Conservation (phyloP, 2,888 invertebrate species). For the Strigamia transsilvanica region DNA sequence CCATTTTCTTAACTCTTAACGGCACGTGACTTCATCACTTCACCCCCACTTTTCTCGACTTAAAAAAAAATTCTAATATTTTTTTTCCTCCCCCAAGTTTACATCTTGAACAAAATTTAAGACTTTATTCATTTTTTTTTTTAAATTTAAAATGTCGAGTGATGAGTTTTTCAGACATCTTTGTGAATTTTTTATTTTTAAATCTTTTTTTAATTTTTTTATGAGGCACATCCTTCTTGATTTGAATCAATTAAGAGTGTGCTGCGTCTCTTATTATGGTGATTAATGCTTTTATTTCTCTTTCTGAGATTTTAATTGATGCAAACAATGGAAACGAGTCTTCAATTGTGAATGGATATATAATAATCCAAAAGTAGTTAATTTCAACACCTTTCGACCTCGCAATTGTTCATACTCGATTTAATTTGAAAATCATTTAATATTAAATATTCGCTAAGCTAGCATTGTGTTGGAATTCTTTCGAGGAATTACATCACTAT, state of each 20-base stretch:
- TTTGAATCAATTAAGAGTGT: neutral
- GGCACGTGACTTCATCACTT: slow-evolving; percentile 22
- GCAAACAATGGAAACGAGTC: neutral
- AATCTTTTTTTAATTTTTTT: neutral
- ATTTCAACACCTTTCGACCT: neutral
- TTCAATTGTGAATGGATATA: neutral
- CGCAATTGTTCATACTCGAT: neutral
- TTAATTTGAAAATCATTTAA: too few relatives aligned
- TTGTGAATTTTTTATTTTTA: neutral
- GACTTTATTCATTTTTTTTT: neutral
- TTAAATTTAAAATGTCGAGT: neutral
- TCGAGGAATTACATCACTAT: too few relatives aligned
- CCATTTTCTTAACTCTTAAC: neutral
- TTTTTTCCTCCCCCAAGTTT: neutral
- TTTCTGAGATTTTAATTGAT: slow-evolving; percentile 23
- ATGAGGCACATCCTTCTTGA: slow-evolving; percentile 11
- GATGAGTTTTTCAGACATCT: neutral
- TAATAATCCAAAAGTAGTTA: neutral
- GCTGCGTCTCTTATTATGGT: neutral
- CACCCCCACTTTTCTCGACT: neutral
- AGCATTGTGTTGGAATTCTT: too few relatives aligned
- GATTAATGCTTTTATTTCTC: neutral
- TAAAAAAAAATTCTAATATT: neutral
- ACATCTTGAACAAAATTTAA: neutral
- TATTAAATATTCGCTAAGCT: too few relatives aligned